phyloP scores from a whole-genome alignment of 1,140 invertebrate species.

The Lucilia sericata region DNA sequence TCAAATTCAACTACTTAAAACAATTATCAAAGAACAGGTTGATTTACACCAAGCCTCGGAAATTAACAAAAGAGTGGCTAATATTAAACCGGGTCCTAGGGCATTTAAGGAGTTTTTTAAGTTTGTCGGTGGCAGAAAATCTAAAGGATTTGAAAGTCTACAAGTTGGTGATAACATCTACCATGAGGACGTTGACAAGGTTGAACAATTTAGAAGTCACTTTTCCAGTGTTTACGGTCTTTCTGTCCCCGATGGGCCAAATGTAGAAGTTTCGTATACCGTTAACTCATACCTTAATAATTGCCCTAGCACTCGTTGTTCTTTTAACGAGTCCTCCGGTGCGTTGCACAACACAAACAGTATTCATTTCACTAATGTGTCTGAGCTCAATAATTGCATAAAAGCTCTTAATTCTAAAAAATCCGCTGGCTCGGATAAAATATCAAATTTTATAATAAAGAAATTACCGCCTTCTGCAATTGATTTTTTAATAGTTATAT shows the following conservation, averaged over 20 bases:
- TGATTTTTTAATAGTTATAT: neutral
- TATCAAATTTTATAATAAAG: neutral
- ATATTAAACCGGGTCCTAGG: neutral
- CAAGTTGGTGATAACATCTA: no score
- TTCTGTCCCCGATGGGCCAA: neutral
- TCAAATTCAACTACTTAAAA: conserved; percentile 4
- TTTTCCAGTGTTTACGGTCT: neutral
- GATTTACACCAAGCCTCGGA: neutral
- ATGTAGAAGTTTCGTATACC: neutral
- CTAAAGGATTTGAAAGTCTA: no score
- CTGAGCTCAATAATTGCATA: neutral
- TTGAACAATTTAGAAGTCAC: neutral
- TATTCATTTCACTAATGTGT: no score
- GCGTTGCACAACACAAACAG: no score
- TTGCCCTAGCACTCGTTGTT: neutral
- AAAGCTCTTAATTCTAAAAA: neutral
- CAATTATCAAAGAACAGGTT: conserved; percentile 14
- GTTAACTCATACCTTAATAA: neutral
- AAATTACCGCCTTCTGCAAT: neutral
- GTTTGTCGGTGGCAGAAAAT: neutral
- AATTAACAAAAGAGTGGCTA: neutral
- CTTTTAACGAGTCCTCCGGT: neutral
- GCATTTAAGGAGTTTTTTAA: conserved; percentile 14
- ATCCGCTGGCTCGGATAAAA: neutral
- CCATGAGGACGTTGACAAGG: no score